Percentiles rank a stretch among this genome's conserved stretches.
Evolutionary conservation across 2,888 invertebrate species (phyloP).

Genomic region (Prosapia bicincta): DNA sequence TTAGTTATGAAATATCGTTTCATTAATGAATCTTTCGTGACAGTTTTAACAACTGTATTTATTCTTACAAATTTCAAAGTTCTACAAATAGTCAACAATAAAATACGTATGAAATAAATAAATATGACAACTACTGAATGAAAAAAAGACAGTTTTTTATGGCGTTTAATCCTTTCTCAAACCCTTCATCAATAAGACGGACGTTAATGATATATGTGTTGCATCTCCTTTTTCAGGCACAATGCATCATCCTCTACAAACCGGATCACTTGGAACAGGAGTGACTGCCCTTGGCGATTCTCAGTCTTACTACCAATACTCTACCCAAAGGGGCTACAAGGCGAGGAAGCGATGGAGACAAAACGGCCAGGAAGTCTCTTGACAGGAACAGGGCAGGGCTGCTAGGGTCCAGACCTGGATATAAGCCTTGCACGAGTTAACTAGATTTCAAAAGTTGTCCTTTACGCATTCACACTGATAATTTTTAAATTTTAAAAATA

Average conservation of each 20-base stretch:
- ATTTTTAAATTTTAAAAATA: background rate
- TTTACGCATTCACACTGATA: background rate
- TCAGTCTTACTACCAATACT: slow-evolving; percentile 16
- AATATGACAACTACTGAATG: no score
- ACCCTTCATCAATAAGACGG: no score
- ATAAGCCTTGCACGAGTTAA: slow-evolving; percentile 11
- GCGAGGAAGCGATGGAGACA: slow-evolving; percentile 19
- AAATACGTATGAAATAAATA: no score
- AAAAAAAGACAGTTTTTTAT: no score
- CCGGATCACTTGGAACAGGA: slow-evolving; percentile 11
- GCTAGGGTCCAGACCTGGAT: slow-evolving; percentile 30
- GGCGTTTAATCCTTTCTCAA: no score
- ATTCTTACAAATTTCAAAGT: no score
- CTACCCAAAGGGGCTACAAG: slow-evolving; percentile 1
- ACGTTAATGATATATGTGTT: no score
- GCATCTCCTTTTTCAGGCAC: slow-evolving; percentile 13
- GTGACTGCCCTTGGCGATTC: slow-evolving; percentile 17
- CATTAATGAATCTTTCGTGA: no score
- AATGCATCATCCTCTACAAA: background rate
- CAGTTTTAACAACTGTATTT: no score
- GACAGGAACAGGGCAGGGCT: slow-evolving; percentile 31
- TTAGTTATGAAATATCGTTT: no score
- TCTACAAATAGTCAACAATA: no score
- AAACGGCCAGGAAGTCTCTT: slow-evolving; percentile 29
- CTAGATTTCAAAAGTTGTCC: background rate